Conservation (phyloP, 2,888 invertebrate genomes). For the Steinernema hermaphroditum region DNA sequence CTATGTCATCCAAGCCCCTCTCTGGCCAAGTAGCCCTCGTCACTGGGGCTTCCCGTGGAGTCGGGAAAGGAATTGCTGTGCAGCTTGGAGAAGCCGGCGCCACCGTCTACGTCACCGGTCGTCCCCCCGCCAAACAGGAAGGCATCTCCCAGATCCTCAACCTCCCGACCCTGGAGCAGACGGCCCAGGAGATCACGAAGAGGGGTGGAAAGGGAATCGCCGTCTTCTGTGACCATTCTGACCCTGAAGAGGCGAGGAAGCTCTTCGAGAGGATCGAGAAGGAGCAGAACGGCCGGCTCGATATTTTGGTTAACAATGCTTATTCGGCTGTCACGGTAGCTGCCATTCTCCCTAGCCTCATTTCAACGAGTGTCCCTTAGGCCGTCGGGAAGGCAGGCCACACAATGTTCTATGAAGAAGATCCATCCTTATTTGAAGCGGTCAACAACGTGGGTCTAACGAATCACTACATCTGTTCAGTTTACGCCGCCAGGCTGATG, state of each 20-base stretch:
- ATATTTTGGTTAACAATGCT: slow-evolving; percentile 68
- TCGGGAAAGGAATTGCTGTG: slow-evolving; percentile 52
- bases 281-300: slow-evolving; percentile 67
- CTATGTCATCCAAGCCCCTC: slow-evolving; percentile 36
- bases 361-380: slow-evolving; percentile 35
- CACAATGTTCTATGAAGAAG: slow-evolving; percentile 67
- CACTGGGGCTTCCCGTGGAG: slow-evolving; percentile 57
- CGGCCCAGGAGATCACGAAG: slow-evolving; percentile 58
- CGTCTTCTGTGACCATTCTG: slow-evolving; percentile 67
- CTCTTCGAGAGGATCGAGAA: slow-evolving; percentile 64
- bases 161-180: slow-evolving; percentile 35
- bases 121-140: slow-evolving; percentile 21
- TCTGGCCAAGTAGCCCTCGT: slow-evolving; percentile 52
- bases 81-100: slow-evolving; percentile 68
- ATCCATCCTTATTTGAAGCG: slow-evolving; percentile 67
- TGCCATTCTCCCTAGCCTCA: neutral
- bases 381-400: slow-evolving; percentile 52
- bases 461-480: slow-evolving; percentile 67
- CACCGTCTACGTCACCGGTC: slow-evolving; percentile 67
- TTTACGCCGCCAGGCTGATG: slow-evolving; percentile 67
- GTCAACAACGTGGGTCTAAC: slow-evolving; percentile 68
- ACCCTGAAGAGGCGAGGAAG: slow-evolving; percentile 63
- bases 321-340: slow-evolving; percentile 54
- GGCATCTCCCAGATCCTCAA: slow-evolving; percentile 4
- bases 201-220: slow-evolving; percentile 67